Evolutionary conservation across 1,140 invertebrate genomes (phyloP).

Genomic region (Acromyrmex charruanus): DNA sequence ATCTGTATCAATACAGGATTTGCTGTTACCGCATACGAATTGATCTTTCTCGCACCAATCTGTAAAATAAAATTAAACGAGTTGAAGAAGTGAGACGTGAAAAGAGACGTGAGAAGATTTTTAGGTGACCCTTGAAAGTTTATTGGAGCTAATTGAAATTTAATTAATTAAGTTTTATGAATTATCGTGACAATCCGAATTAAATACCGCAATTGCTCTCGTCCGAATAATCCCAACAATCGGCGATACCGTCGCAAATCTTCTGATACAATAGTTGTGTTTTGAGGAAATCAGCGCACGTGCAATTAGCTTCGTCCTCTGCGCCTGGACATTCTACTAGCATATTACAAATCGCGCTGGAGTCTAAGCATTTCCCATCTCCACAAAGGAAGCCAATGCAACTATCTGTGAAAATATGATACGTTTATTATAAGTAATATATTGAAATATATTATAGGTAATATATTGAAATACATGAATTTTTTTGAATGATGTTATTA

Average conservation of each 20-base stretch:
- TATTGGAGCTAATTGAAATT: not conserved
- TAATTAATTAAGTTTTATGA: not conserved
- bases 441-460: not conserved
- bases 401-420: constrained; percentile 70
- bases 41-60: constrained; percentile 92
- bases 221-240: constrained; percentile 94
- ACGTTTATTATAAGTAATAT: not conserved
- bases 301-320: constrained; percentile 91
- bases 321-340: constrained; percentile 91
- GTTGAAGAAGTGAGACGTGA: not conserved
- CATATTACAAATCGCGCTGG: constrained; percentile 91
- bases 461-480: not conserved
- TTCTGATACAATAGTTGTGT: constrained; percentile 90
- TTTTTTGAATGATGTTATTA: not conserved
- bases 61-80: constrained; percentile 75
- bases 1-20: constrained; percentile 89
- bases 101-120: not conserved
- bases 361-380: constrained; percentile 90
- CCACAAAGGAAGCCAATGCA: constrained; percentile 86
- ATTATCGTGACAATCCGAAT: not conserved
- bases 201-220: constrained; percentile 91
- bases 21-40: constrained; percentile 91
- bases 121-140: not conserved
- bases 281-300: constrained; percentile 92
- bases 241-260: constrained; percentile 93